A percentile compares a stretch with the other conserved stretches of the same genome.
phyloP scores from a whole-genome alignment of 2,113 vertebrate species.

The Callithrix jacchus region DNA sequence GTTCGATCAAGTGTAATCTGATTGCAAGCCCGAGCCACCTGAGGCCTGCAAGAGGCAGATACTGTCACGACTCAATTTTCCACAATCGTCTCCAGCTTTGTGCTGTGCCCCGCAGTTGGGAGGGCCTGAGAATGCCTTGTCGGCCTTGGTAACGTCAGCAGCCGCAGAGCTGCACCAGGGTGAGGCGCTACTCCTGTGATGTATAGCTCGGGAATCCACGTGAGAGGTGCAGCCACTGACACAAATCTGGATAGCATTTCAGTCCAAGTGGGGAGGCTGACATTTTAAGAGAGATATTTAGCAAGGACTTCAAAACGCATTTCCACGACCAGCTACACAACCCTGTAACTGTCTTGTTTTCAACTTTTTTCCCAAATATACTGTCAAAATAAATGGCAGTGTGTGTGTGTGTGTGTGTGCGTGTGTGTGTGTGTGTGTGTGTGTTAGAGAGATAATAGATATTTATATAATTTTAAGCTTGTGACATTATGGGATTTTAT shows the following conservation, averaged over 20 bases:
- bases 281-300: neutral
- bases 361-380: neutral
- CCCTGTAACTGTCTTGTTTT: neutral
- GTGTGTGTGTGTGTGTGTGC: neutral
- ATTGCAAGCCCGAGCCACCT: neutral
- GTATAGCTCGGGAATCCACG: neutral
- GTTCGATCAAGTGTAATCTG: neutral
- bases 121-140: neutral
- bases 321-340: neutral
- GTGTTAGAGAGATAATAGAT: no score
- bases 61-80: neutral
- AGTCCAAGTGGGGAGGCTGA: neutral
- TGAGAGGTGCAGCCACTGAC: neutral
- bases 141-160: neutral
- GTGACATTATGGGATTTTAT: neutral
- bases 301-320: neutral
- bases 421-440: no score
- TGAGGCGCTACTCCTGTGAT: neutral
- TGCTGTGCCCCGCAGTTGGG: neutral
- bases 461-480: neutral
- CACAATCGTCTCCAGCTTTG: neutral
- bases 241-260: neutral
- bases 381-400: neutral
- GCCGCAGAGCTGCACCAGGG: no score
- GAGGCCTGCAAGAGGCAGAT: neutral